A percentile compares a stretch with the other conserved stretches of the same genome.
Evolutionary conservation across 2,113 vertebrate genomes (phyloP).

Genomic region (rat (Rattus norvegicus)): DNA sequence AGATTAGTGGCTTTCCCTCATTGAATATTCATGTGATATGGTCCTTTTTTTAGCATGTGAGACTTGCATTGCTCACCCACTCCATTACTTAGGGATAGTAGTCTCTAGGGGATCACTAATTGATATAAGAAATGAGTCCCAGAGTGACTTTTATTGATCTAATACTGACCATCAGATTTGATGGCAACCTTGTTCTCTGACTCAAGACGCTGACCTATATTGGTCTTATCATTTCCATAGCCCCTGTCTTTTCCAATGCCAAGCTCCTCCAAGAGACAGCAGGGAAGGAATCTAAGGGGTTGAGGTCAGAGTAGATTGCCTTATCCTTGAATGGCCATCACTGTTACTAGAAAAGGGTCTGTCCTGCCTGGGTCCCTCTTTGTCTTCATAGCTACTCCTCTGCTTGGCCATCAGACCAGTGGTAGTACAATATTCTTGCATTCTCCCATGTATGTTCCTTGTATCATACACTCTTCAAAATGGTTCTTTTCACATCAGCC

Average conservation of each 20-base stretch:
- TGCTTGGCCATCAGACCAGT: not conserved
- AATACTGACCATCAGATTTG: not conserved
- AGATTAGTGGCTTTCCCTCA: constrained; percentile 5
- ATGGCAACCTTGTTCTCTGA: not conserved
- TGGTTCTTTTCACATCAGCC: not conserved
- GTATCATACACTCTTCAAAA: accelerated
- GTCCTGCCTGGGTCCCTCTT: not conserved
- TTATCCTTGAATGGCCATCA: not conserved
- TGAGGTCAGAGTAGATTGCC: not conserved
- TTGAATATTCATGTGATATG: constrained; percentile 10
- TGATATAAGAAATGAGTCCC: too few species aligned
- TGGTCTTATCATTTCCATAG: not conserved
- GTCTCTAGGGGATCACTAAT: not conserved
- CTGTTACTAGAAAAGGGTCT: not conserved
- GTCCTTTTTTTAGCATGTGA: not conserved
- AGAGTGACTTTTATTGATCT: not conserved
- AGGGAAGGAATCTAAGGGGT: not conserved
- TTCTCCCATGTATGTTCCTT: accelerated
- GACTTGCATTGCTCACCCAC: not conserved
- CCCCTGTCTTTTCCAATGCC: not conserved
- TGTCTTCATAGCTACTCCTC: too few species aligned
- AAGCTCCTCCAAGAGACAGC: accelerated
- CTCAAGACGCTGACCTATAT: not conserved
- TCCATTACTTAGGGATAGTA: not conserved
- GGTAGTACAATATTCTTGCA: accelerated